Percentiles rank a stretch among this genome's conserved stretches.
These are phyloP conservation scores for Cylas formicarius DNA, from an alignment of 1,140 invertebrate species.

Conservation along the genomic window DNA sequence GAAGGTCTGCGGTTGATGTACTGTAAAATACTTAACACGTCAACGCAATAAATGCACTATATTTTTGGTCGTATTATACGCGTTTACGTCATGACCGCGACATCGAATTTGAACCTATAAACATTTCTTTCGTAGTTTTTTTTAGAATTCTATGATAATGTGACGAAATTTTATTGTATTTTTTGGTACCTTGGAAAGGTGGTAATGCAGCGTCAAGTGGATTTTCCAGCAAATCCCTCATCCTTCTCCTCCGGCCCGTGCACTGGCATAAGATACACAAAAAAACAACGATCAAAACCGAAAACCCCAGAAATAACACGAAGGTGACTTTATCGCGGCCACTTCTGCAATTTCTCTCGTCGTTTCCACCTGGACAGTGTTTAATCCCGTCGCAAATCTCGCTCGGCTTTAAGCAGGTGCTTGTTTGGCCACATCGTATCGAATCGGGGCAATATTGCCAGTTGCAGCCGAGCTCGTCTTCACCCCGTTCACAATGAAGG, in stretches of 20 bases:
- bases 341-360: slow-evolving; percentile 19
- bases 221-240: slow-evolving; percentile 5
- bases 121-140: too few relatives aligned
- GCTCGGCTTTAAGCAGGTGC: slow-evolving; percentile 12
- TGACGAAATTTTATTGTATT: too few relatives aligned
- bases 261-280: slow-evolving; percentile 6
- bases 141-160: too few relatives aligned
- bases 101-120: too few relatives aligned
- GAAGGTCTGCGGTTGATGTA: too few relatives aligned
- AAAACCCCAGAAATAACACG: slow-evolving; percentile 1
- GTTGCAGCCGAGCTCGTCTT: slow-evolving; percentile 24
- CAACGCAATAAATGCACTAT: too few relatives aligned
- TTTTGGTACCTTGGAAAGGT: slow-evolving; percentile 15
- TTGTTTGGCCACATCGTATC: slow-evolving; percentile 14
- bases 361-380: slow-evolving; percentile 19
- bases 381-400: slow-evolving; percentile 20
- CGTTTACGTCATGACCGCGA: too few relatives aligned
- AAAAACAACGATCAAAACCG: slow-evolving; percentile 8
- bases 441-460: slow-evolving; percentile 12
- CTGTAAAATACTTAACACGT: too few relatives aligned
- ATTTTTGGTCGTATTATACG: too few relatives aligned
- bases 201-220: slow-evolving; percentile 13
- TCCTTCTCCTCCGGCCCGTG: background rate
- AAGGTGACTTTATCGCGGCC: background rate
- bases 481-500: slow-evolving; percentile 20